A percentile compares a stretch with the other conserved stretches of the same genome.
Evolutionary conservation across 35 echinoderm and acorn worm genomes (phyloP).

Genomic region (Hemicentrotus pulcherrimus): DNA sequence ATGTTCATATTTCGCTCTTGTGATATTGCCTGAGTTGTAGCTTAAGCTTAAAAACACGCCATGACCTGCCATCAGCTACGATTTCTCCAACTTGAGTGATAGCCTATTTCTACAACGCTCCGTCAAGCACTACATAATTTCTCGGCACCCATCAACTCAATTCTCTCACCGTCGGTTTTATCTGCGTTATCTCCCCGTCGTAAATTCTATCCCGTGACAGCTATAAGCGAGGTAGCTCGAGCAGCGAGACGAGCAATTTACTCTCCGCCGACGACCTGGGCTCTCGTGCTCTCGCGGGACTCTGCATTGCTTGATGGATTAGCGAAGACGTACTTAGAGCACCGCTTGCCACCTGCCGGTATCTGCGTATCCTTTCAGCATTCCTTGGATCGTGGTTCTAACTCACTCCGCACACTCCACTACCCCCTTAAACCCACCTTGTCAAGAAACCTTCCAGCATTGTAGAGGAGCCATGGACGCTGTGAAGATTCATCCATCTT

Average conservation of each 20-base stretch:
- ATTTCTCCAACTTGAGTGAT: background rate
- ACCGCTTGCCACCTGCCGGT: constrained; percentile 42
- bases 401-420: background rate
- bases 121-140: constrained; percentile 39
- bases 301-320: constrained; percentile 43
- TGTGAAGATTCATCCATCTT: background rate
- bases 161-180: background rate
- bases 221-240: constrained; percentile 3
- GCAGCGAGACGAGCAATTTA: constrained; percentile 22
- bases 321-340: constrained; percentile 32
- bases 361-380: constrained; percentile 2
- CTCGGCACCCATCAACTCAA: constrained; percentile 4
- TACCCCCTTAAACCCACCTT: background rate
- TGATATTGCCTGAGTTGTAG: background rate
- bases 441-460: background rate
- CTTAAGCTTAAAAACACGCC: background rate
- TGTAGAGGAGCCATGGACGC: background rate
- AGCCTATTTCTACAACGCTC: background rate
- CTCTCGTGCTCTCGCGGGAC: constrained; percentile 38
- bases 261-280: constrained; percentile 6
- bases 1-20: background rate
- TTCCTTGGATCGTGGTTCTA: background rate
- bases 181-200: constrained; percentile 11
- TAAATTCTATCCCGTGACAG: constrained; percentile 10
- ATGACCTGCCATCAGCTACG: background rate